Evolutionary conservation across 2,888 invertebrate genomes (phyloP).

Genomic region (Alcis repandata): DNA sequence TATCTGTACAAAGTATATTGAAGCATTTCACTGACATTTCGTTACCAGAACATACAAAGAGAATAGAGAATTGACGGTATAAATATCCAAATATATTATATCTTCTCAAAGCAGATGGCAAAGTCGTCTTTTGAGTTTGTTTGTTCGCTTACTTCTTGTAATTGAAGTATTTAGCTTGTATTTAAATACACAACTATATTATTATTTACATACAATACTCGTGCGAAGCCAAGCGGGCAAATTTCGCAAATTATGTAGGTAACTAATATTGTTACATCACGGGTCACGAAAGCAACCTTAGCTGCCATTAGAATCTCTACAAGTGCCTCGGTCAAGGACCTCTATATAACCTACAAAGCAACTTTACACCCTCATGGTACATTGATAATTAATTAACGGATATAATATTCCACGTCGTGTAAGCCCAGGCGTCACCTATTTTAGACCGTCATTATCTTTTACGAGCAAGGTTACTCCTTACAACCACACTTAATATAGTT

Average conservation of each 20-base stretch:
- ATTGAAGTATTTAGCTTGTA: too few relatives aligned
- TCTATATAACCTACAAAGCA: slow-evolving; percentile 26
- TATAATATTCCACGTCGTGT: slow-evolving; percentile 50
- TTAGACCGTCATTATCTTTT: slow-evolving; percentile 42
- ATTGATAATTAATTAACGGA: slow-evolving; percentile 58
- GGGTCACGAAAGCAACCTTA: slow-evolving; percentile 9
- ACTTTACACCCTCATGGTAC: slow-evolving; percentile 43
- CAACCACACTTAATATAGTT: slow-evolving; percentile 41
- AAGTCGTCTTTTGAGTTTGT: too few relatives aligned
- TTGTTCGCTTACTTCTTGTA: too few relatives aligned
- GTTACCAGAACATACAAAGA: too few relatives aligned
- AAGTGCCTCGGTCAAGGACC: slow-evolving; percentile 27
- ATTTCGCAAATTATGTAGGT: background rate
- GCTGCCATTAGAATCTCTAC: slow-evolving; percentile 26
- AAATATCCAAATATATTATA: too few relatives aligned
- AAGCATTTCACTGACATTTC: too few relatives aligned
- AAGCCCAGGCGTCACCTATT: slow-evolving; percentile 54
- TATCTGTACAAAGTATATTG: too few relatives aligned
- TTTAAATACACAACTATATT: too few relatives aligned
- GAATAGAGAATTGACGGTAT: too few relatives aligned
- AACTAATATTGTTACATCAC: slow-evolving; percentile 13
- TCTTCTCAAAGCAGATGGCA: too few relatives aligned
- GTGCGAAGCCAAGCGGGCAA: too few relatives aligned
- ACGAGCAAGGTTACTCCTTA: slow-evolving; percentile 31
- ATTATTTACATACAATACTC: too few relatives aligned